Evolutionary conservation across 2,888 invertebrate species (phyloP).

Genomic region (Gymnoscelis rufifasciata): DNA sequence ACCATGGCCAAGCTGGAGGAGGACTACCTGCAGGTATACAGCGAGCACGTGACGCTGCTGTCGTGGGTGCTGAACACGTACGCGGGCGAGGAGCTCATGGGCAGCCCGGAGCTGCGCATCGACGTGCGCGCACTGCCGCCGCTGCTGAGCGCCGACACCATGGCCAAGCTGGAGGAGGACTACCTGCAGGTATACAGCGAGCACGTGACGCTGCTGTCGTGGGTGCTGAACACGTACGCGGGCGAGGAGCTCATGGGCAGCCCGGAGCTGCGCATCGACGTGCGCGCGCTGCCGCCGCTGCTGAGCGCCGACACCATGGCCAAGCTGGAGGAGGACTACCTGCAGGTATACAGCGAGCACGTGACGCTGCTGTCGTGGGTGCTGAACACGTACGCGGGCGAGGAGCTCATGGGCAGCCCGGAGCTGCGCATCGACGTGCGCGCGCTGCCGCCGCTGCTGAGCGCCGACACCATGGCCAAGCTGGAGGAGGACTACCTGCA

Average conservation of each 20-base stretch:
- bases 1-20: slow-evolving; percentile 88
- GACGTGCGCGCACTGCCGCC: slow-evolving; percentile 85
- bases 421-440: slow-evolving; percentile 88
- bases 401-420: slow-evolving; percentile 92
- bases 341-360: slow-evolving; percentile 89
- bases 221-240: slow-evolving; percentile 94
- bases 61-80: slow-evolving; percentile 97
- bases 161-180: slow-evolving; percentile 88
- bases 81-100: slow-evolving; percentile 91
- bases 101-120: slow-evolving; percentile 90
- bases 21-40: slow-evolving; percentile 85
- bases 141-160: slow-evolving; percentile 85
- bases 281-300: slow-evolving; percentile 85
- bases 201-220: slow-evolving; percentile 94
- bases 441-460: slow-evolving; percentile 87
- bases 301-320: slow-evolving; percentile 86
- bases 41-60: slow-evolving; percentile 96
- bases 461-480: slow-evolving; percentile 84
- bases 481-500: slow-evolving; percentile 90
- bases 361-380: slow-evolving; percentile 96
- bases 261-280: slow-evolving; percentile 88
- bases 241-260: slow-evolving; percentile 93
- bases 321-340: slow-evolving; percentile 89
- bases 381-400: slow-evolving; percentile 92
- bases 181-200: slow-evolving; percentile 90